Evolutionary conservation across 2,797 vertebrate genomes (phyloP).

Genomic region (Enteromius unitaeniatus): DNA sequence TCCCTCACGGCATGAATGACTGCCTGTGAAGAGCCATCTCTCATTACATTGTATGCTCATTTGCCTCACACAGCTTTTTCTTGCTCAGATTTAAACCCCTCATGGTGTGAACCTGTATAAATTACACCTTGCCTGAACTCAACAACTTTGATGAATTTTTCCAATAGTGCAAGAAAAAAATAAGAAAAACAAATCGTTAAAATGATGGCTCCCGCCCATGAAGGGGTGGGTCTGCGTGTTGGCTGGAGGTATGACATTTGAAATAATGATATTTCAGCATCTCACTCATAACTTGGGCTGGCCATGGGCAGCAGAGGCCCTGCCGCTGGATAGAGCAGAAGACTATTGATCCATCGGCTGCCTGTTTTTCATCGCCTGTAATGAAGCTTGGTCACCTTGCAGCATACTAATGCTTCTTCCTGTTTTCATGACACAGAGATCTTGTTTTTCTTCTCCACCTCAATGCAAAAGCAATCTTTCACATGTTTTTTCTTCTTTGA

Average conservation of each 20-base stretch:
- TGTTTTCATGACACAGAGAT: conserved; percentile 35
- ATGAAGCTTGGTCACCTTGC: conserved; percentile 60
- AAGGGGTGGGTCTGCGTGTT: conserved; percentile 31
- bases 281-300: conserved; percentile 52
- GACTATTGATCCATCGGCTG: conserved; percentile 60
- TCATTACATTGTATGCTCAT: conserved; percentile 3
- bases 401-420: conserved; percentile 61
- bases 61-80: conserved; percentile 28
- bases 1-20: conserved; percentile 25
- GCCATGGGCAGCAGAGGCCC: conserved; percentile 29
- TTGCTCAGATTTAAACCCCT: conserved; percentile 39
- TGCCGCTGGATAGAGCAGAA: conserved; percentile 52
- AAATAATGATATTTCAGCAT: conserved; percentile 57
- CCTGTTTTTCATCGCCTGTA: conserved; percentile 63
- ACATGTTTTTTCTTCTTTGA: conserved; percentile 1
- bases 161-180: conserved; percentile 31
- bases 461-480: conserved; percentile 30
- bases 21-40: conserved; percentile 26
- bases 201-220: conserved; percentile 45
- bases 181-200: conserved; percentile 55
- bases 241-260: conserved; percentile 54
- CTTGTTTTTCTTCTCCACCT: conserved; percentile 20
- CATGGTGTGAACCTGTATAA: conserved; percentile 43
- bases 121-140: conserved; percentile 42
- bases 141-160: conserved; percentile 53